Percentiles rank a stretch among this genome's conserved stretches.
phyloP scores from a whole-genome alignment of 2,888 invertebrate species.

The Loripinus fragilis region DNA sequence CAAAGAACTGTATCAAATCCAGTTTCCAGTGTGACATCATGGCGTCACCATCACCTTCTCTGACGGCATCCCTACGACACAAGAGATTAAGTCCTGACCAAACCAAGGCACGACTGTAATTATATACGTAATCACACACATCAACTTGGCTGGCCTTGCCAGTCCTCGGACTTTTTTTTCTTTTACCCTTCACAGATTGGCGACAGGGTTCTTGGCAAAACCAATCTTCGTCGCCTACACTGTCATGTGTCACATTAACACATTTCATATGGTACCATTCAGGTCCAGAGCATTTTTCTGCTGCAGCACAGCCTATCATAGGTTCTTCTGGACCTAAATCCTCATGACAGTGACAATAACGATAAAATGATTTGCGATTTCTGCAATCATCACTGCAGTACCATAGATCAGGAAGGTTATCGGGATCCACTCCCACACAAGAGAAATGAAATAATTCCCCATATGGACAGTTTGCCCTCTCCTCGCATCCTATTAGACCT shows the following conservation, averaged over 20 bases:
- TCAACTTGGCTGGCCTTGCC: not conserved
- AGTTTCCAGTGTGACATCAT: conserved; percentile 26
- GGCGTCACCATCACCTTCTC: not conserved
- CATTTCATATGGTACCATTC: conserved; percentile 55
- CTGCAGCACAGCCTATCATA: conserved; percentile 52
- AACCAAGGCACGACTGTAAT: conserved; percentile 34
- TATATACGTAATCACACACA: conserved; percentile 21
- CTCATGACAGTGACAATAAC: no score
- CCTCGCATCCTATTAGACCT: no score
- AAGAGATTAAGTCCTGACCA: conserved; percentile 54
- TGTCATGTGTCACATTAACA: conserved; percentile 29
- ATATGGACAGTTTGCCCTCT: no score
- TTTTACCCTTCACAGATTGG: not conserved
- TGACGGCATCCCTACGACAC: conserved; percentile 33
- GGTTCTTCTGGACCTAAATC: no score
- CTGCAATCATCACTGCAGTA: conserved; percentile 24
- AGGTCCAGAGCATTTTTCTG: conserved; percentile 26
- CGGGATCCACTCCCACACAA: no score
- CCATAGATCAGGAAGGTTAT: not conserved
- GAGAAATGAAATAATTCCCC: no score
- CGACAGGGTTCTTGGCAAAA: conserved; percentile 50
- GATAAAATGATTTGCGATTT: conserved; percentile 12
- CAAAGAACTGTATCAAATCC: conserved; percentile 32
- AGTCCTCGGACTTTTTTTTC: not conserved
- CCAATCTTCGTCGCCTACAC: conserved; percentile 33